Evolutionary conservation across 2,888 invertebrate species (phyloP).

Genomic region (Xanthia togata): DNA sequence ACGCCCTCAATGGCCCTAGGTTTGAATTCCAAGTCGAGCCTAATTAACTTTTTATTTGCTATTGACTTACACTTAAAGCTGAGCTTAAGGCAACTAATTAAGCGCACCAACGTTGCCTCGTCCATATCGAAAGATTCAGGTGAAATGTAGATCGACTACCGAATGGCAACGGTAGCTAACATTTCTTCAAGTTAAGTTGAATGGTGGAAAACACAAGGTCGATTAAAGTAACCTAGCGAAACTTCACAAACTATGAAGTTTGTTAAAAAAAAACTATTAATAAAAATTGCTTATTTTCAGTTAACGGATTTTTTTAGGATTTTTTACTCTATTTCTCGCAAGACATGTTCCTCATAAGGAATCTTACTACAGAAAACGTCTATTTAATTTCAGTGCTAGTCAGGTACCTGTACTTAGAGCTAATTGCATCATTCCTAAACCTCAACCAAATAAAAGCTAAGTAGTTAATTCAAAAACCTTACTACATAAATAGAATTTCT

Average conservation of each 20-base stretch:
- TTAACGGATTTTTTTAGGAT: neutral
- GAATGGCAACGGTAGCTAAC: neutral
- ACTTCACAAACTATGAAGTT: neutral
- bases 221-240: neutral
- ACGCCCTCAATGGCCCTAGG: constrained; percentile 43
- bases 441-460: constrained; percentile 11
- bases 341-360: neutral
- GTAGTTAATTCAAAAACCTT: constrained; percentile 33
- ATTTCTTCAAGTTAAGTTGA: neutral
- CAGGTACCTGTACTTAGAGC: neutral
- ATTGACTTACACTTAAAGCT: constrained; percentile 58
- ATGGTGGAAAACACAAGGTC: neutral
- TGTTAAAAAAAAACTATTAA: neutral
- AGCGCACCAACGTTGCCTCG: constrained; percentile 21
- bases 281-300: neutral
- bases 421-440: constrained; percentile 6
- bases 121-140: constrained; percentile 33
- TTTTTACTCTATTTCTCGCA: neutral
- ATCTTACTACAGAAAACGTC: neutral
- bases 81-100: constrained; percentile 50
- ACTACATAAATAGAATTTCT: constrained; percentile 38
- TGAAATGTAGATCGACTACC: constrained; percentile 7
- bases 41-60: constrained; percentile 61
- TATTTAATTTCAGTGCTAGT: neutral
- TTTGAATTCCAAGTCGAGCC: constrained; percentile 47